These are phyloP conservation scores for Fistularia tabacaria DNA, from an alignment of 2,797 vertebrate genomes.

Conservation along the genomic window DNA sequence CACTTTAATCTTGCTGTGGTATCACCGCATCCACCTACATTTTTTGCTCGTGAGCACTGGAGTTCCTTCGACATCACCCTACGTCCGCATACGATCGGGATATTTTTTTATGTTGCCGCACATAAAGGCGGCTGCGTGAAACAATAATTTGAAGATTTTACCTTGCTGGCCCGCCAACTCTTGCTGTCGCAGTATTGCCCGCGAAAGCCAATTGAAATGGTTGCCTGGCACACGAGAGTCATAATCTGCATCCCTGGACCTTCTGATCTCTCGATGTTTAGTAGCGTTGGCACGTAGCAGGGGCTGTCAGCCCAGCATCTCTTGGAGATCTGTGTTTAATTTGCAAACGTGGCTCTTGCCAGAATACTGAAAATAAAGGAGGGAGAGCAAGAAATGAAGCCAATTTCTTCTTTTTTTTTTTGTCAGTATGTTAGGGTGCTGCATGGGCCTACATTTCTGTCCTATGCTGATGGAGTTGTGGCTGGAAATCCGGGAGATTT, in stretches of 20 bases:
- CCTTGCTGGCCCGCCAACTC: slow-evolving; percentile 37
- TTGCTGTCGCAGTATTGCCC: slow-evolving; percentile 34
- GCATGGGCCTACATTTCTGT: slow-evolving; percentile 36
- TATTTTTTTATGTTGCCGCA: too few relatives aligned
- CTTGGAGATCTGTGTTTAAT: slow-evolving; percentile 75
- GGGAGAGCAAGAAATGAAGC: slow-evolving; percentile 35
- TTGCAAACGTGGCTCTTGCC: slow-evolving; percentile 64
- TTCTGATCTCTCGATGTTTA: slow-evolving; percentile 64
- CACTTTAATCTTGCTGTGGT: slow-evolving; percentile 16
- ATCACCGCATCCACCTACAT: slow-evolving; percentile 16
- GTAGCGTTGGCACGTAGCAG: slow-evolving; percentile 71
- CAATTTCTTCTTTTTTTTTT: slow-evolving; percentile 40
- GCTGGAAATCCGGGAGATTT: slow-evolving; percentile 19
- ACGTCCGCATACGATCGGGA: too few relatives aligned
- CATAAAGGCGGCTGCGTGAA: not conserved
- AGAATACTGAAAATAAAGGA: slow-evolving; percentile 50
- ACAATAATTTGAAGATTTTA: slow-evolving; percentile 37
- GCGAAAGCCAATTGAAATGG: slow-evolving; percentile 54
- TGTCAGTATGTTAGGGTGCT: slow-evolving; percentile 30
- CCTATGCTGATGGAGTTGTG: slow-evolving; percentile 25
- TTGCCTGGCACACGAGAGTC: slow-evolving; percentile 58
- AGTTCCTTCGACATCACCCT: not conserved
- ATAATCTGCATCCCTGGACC: slow-evolving; percentile 67
- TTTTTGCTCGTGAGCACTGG: not conserved
- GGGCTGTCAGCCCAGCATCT: slow-evolving; percentile 71